phyloP scores from a whole-genome alignment of 2,113 vertebrate species.

The Ceuthmochares aereus region DNA sequence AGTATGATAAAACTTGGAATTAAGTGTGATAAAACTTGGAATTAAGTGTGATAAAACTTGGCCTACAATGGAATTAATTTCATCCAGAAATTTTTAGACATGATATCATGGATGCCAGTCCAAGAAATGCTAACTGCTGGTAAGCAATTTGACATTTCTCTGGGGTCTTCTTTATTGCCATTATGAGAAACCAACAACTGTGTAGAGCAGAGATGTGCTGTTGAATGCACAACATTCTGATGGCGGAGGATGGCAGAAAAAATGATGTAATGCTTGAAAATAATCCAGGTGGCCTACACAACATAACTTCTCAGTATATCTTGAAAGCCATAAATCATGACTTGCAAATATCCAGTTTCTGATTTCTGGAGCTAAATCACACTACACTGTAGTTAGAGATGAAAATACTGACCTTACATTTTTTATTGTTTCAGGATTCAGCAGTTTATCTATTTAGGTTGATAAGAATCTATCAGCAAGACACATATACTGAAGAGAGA shows the following conservation, averaged over 20 bases:
- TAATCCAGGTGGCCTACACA: not conserved
- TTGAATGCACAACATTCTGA: not conserved
- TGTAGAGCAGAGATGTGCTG: not conserved
- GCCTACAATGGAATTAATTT: not conserved
- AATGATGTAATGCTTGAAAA: not conserved
- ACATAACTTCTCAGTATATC: not conserved
- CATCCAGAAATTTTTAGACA: not conserved
- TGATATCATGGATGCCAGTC: not conserved
- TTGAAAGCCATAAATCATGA: not conserved
- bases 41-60: no score
- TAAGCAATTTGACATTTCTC: not conserved
- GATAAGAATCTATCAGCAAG: not conserved
- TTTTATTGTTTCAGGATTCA: not conserved
- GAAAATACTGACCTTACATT: fast-evolving
- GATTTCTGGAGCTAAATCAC: not conserved
- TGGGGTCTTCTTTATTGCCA: not conserved
- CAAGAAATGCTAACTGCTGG: not conserved
- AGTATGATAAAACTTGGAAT: not conserved
- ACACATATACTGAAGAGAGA: not conserved
- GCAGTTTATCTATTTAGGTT: not conserved
- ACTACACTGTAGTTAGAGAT: not conserved
- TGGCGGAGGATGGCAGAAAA: not conserved
- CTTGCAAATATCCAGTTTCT: not conserved
- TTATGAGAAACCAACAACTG: not conserved
- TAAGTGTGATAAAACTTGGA: no score